Conservation (phyloP, 2,888 invertebrate genomes). For the Epirrhoe alternata region DNA sequence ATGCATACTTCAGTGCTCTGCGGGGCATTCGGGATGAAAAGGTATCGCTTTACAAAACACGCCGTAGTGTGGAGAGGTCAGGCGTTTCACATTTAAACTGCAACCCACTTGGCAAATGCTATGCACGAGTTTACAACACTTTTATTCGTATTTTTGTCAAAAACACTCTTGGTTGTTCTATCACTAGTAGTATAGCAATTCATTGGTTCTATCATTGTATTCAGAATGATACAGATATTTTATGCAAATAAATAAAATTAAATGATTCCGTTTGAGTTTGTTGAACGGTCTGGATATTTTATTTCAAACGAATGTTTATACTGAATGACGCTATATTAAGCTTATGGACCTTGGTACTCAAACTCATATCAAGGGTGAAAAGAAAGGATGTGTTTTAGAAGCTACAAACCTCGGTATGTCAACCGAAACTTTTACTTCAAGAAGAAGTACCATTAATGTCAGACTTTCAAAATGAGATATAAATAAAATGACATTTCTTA, state of each 20-base stretch:
- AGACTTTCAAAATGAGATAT: too few species aligned
- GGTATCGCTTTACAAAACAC: constrained; percentile 43
- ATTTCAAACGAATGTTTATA: too few species aligned
- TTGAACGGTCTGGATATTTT: neutral
- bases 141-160: neutral
- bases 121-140: neutral
- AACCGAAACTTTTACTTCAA: too few species aligned
- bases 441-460: too few species aligned
- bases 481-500: neutral
- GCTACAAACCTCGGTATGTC: too few species aligned
- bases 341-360: too few species aligned
- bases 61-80: constrained; percentile 35
- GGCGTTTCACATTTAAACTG: constrained; percentile 27
- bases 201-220: neutral
- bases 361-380: too few species aligned
- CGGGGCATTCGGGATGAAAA: constrained; percentile 60
- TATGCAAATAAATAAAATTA: neutral
- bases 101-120: constrained; percentile 6
- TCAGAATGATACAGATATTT: neutral
- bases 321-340: too few species aligned
- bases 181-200: too few species aligned
- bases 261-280: neutral
- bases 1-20: constrained; percentile 78
- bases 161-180: neutral
- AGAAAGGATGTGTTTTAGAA: too few species aligned